Base-by-base conservation (phyloP, 2,888 invertebrate genomes). In the Drosophila tripunctata region DNA sequence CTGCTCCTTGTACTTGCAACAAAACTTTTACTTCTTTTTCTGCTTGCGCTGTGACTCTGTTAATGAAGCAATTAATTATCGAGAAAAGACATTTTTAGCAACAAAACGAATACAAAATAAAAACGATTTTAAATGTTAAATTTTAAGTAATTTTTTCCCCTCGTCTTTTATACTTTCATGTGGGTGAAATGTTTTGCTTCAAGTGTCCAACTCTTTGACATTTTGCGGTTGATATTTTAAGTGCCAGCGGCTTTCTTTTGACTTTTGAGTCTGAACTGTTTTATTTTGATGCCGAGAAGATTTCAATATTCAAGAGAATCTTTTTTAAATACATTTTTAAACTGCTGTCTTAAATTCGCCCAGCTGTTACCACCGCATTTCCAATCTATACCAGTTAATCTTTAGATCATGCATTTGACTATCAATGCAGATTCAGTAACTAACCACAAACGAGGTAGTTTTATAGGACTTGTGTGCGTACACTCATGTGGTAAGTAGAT, bases 11-110 rank as follows among this genome's bases (percentile, higher is more conserved):
- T 17, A 21, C 50, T 60, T 38, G 35, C 47, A 22, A 43, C 31
- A n/a, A n/a, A n/a, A 58, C 27, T 67, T 57, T 33, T 60, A 35
- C 50, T 51, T 43, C 36, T 38, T 38, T 4, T 30, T 31, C 15
- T 15, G 3, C 24, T n/a, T 15, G 36, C 24, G 67, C 57, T 55
- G 47, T 12, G 57, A 65, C 58, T 22, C 66, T 67, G 75, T 69
- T 77, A 84, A 87, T 84, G 83, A 82, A 79, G 79, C 83, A 86
- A 87, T 88, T 86, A 84, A 86, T 84, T 86, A 79, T 77, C 62
- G 65, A 58, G 64, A 60, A 70, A 67, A 67, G 55, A 52, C 6
- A 60, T 64, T 64, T 51, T 66, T 36, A 36, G 62, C 63, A 52
- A 57, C 54, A 74, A 70, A 68, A 74, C 69, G 56, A 52, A 30